Percentiles rank a stretch among this genome's conserved stretches.
Evolutionary conservation across 2,888 invertebrate species (phyloP).

Genomic region (Rapana venosa): DNA sequence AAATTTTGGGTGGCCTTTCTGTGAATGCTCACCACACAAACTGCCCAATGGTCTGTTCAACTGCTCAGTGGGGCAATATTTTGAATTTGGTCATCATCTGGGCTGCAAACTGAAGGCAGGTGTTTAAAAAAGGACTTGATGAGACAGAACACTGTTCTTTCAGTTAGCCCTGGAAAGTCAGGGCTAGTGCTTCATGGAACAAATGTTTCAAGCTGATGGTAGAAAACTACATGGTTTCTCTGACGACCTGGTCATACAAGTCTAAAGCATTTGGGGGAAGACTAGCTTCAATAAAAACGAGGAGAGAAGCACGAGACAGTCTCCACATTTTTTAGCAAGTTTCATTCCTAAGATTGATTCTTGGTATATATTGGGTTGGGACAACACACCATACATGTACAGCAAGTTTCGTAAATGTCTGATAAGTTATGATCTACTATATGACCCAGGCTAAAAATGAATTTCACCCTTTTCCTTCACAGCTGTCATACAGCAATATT

Average conservation of each 20-base stretch:
- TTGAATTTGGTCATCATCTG: slow-evolving; percentile 9
- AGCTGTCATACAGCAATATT: too few species aligned
- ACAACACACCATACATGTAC: background rate
- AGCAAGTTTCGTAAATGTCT: background rate
- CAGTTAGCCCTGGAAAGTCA: slow-evolving; percentile 20
- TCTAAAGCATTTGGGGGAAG: background rate
- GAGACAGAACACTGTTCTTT: slow-evolving; percentile 24
- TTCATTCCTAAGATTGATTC: background rate
- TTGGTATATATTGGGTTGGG: background rate
- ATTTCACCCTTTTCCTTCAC: too few species aligned
- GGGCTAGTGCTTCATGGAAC: background rate
- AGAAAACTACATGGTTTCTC: background rate
- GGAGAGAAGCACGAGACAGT: background rate
- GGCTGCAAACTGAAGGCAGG: slow-evolving; percentile 20
- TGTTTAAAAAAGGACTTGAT: slow-evolving; percentile 23
- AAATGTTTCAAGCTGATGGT: background rate
- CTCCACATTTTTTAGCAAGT: background rate
- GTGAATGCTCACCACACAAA: background rate
- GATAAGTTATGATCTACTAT: background rate
- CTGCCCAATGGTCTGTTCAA: slow-evolving; percentile 6
- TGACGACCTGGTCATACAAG: background rate
- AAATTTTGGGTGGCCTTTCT: too few species aligned
- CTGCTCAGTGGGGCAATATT: slow-evolving; percentile 4
- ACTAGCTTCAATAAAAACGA: slow-evolving; percentile 2
- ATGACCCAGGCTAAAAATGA: background rate